Evolutionary conservation across 2,113 vertebrate species (phyloP).

Genomic region (Peucedramus taeniatus): DNA sequence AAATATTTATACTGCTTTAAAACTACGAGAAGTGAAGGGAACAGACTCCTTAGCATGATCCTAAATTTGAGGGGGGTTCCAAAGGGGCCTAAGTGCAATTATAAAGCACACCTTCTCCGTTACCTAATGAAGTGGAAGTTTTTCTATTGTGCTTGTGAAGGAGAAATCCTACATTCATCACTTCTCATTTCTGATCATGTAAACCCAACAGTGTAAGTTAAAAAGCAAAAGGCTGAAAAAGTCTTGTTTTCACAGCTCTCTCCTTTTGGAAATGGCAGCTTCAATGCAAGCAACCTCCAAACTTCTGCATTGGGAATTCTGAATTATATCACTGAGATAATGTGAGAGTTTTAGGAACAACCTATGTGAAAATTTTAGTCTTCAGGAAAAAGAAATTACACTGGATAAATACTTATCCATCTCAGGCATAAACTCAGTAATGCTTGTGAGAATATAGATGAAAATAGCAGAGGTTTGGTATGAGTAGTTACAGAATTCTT

Average conservation of each 20-base stretch:
- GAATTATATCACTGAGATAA: not conserved
- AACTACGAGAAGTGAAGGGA: not conserved
- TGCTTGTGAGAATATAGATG: not conserved
- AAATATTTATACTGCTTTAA: not conserved
- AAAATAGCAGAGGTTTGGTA: not conserved
- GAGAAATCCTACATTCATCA: not conserved
- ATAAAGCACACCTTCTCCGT: not conserved
- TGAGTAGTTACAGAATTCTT: not conserved
- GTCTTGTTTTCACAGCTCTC: not conserved
- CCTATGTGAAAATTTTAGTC: not conserved
- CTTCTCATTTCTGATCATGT: not conserved
- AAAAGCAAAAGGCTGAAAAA: not conserved
- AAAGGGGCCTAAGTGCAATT: not conserved
- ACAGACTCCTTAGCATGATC: not conserved
- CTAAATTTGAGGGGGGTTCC: not conserved
- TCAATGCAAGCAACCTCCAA: not conserved
- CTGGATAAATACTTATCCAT: not conserved
- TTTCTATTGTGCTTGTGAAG: not conserved
- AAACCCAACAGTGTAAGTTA: not conserved
- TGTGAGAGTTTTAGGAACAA: not conserved
- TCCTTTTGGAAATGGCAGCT: not conserved
- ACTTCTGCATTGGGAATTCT: not conserved
- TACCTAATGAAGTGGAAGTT: not conserved
- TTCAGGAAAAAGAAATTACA: not conserved
- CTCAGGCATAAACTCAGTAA: not conserved